Base-by-base conservation (phyloP, 1,140 invertebrate species). In the Daktulosphaira vitifoliae region DNA sequence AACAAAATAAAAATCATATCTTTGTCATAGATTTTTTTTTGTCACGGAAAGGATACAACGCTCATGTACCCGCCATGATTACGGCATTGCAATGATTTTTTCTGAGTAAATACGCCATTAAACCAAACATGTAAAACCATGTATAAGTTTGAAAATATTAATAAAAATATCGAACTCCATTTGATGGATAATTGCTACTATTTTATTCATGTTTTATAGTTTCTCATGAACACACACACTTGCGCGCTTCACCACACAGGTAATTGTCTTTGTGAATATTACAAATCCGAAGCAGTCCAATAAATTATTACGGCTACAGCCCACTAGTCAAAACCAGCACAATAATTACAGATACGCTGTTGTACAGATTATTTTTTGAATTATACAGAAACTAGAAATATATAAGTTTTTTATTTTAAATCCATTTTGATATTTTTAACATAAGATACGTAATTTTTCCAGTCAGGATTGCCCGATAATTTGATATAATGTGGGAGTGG, bases 401-500 rank as follows among this genome's bases (percentile, higher is more conserved):
- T 11, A 48, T 33, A 46, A 62, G 42, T 23, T 48, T 33, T 29
- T 48, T 29, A 46, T 62, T 48, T 26, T 44, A 44, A 46, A 44
- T 62, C 56, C 26, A 13, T 29, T 62, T 25, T 25, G 42, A 62
- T 48, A 15, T 62, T 62, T 59, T 59, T 62, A 9, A 7, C 16
- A 37, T n/a, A n/a, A n/a, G n/a, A n/a, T n/a, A n/a, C n/a, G n/a
- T n/a, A 6, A 33, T 33, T 33, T 20, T 62, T 48, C 56, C 22
- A n/a, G 42, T 16, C 26, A 29, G 56, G 56, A 62, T 62, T 22
- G 56, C 20, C 16, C 54, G 56, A 62, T 48, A 62, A 62, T 62
- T 62, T n/a, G 56, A 48, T 62, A 62, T 62, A 62, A 62, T 62
- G 56, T 62, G 56, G 56, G 56, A 46, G 56, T 62, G 56, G 56